Evolutionary conservation across 1,140 invertebrate species (phyloP).

Genomic region (Leptinotarsa lineolata): DNA sequence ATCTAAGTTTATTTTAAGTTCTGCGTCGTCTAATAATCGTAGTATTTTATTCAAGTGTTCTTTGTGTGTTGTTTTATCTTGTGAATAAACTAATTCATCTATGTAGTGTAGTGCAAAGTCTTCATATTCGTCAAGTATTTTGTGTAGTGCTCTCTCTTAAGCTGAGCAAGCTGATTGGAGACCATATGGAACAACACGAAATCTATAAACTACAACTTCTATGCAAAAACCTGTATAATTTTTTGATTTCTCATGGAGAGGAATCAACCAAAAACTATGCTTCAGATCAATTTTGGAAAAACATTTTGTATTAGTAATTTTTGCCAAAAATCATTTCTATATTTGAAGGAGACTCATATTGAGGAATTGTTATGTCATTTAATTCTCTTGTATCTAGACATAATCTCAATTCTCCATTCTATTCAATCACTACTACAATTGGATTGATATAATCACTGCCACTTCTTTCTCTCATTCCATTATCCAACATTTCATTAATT

Average conservation of each 20-base stretch:
- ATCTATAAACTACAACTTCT: constrained; percentile 55
- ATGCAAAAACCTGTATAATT: constrained; percentile 45
- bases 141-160: constrained; percentile 55
- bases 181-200: constrained; percentile 56
- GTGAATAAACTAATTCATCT: constrained; percentile 33
- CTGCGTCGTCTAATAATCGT: no score
- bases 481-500: neutral
- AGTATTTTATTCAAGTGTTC: no score
- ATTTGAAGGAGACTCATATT: constrained; percentile 55
- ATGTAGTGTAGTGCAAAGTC: neutral
- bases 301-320: no score
- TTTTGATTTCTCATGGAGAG: constrained; percentile 49
- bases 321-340: constrained; percentile 57
- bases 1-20: no score
- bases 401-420: constrained; percentile 40
- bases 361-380: constrained; percentile 49
- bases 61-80: no score
- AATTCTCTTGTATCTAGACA: constrained; percentile 53
- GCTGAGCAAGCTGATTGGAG: constrained; percentile 53
- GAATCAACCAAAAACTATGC: constrained; percentile 45
- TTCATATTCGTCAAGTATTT: no score
- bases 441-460: neutral
- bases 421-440: neutral
- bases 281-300: no score
- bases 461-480: neutral